A percentile compares a stretch with the other conserved stretches of the same genome.
These are phyloP conservation scores for Pseudomyrmex gracilis DNA, from an alignment of 1,140 invertebrate species.

Conservation along the genomic window DNA sequence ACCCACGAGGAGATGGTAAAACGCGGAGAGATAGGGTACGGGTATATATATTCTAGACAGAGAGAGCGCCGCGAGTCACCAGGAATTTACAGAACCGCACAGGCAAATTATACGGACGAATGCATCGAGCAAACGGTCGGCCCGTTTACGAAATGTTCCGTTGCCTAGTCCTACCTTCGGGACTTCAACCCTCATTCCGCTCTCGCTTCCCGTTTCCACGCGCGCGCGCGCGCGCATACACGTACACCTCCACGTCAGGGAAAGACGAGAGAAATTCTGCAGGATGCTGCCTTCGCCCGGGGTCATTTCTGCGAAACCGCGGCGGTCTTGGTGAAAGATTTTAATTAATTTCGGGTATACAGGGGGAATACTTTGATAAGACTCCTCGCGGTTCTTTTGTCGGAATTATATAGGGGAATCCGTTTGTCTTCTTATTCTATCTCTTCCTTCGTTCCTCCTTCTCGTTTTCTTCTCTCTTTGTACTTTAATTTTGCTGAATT, in stretches of 20 bases:
- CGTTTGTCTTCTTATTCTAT: slow-evolving; percentile 32
- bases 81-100: slow-evolving; percentile 66
- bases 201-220: not conserved
- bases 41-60: slow-evolving; percentile 20
- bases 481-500: slow-evolving; percentile 56
- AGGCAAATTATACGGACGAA: slow-evolving; percentile 70
- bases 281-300: slow-evolving; percentile 30
- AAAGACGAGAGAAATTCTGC: slow-evolving; percentile 47
- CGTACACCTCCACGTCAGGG: not conserved
- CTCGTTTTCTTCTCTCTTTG: not conserved
- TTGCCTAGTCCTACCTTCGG: slow-evolving; percentile 54
- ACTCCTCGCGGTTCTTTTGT: slow-evolving; percentile 42
- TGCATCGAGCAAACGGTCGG: slow-evolving; percentile 48
- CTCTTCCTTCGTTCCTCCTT: not conserved
- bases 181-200: slow-evolving; percentile 29
- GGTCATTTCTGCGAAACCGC: slow-evolving; percentile 37
- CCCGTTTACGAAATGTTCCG: slow-evolving; percentile 59
- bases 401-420: slow-evolving; percentile 49
- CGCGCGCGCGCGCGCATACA: not conserved
- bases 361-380: slow-evolving; percentile 60
- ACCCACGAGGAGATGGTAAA: not conserved
- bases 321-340: slow-evolving; percentile 57
- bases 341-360: slow-evolving; percentile 70
- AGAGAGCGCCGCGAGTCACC: slow-evolving; percentile 6
- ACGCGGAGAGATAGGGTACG: not conserved